Percentiles rank a stretch among this genome's conserved stretches.
Conservation (phyloP, 2,113 vertebrate species). For the Myiozetetes cayanensis region DNA sequence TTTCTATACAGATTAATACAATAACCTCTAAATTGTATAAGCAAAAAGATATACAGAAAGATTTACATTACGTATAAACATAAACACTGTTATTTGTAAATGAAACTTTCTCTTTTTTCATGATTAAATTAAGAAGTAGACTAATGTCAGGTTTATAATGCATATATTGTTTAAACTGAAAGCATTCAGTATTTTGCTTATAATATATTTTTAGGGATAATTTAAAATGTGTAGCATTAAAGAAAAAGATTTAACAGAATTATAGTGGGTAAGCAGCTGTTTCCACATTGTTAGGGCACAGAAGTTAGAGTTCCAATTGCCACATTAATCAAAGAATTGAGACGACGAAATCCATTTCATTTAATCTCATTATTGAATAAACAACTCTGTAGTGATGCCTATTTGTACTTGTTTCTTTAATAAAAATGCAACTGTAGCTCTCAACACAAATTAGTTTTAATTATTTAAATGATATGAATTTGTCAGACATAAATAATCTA, state of each 20-base stretch:
- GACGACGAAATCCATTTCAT: slow-evolving; percentile 74
- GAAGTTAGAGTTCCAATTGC: slow-evolving; percentile 65
- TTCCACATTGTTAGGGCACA: slow-evolving; percentile 67
- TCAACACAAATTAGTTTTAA: slow-evolving; percentile 83
- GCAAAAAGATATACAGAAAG: slow-evolving; percentile 52
- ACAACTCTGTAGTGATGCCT: slow-evolving; percentile 77
- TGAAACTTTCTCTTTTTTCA: slow-evolving; percentile 53
- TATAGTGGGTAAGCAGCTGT: slow-evolving; percentile 65
- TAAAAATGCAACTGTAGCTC: slow-evolving; percentile 80
- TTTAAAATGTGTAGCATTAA: slow-evolving; percentile 66
- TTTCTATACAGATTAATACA: slow-evolving; percentile 54
- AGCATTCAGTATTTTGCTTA: slow-evolving; percentile 69
- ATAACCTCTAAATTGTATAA: slow-evolving; percentile 60
- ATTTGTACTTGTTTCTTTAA: slow-evolving; percentile 83
- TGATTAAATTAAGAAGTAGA: slow-evolving; percentile 60
- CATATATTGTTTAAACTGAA: slow-evolving; percentile 67
- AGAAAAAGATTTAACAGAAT: slow-evolving; percentile 60
- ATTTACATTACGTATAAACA: slow-evolving; percentile 50
- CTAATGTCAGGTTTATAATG: slow-evolving; percentile 68
- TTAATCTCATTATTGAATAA: slow-evolving; percentile 78
- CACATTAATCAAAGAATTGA: slow-evolving; percentile 70
- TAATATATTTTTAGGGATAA: slow-evolving; percentile 68
- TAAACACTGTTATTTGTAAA: slow-evolving; percentile 64
- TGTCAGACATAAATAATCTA: slow-evolving; percentile 74
- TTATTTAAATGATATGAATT: slow-evolving; percentile 81